Conservation (phyloP, 2,888 invertebrate genomes). For the Monoplex corrugatus region DNA sequence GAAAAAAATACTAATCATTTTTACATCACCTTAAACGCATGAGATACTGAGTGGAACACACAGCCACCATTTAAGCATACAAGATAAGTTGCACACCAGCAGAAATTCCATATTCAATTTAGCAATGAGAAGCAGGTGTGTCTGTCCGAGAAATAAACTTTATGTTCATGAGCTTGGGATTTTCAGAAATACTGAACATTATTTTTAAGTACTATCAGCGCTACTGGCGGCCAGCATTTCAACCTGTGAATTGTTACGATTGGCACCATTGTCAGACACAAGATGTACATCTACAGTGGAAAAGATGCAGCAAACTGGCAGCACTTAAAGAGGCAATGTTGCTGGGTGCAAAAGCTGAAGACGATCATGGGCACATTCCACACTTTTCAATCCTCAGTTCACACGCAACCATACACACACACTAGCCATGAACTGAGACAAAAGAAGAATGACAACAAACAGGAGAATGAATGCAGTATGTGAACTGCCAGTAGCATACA, state of each 20-base stretch:
- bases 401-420: slow-evolving; percentile 33
- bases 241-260: background rate
- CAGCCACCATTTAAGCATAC: slow-evolving; percentile 17
- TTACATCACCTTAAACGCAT: background rate
- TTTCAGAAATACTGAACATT: background rate
- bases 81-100: background rate
- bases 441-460: background rate
- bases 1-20: background rate
- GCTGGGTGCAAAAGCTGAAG: slow-evolving; percentile 34
- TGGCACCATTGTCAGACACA: slow-evolving; percentile 24
- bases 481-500: slow-evolving; percentile 26
- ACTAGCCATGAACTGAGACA: slow-evolving; percentile 1
- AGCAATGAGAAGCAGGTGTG: background rate
- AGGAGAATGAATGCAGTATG: background rate
- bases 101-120: background rate
- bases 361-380: slow-evolving; percentile 1
- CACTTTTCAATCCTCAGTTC: background rate
- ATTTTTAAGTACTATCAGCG: slow-evolving; percentile 8
- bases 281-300: slow-evolving; percentile 27
- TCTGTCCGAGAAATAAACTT: background rate
- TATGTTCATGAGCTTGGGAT: background rate
- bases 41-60: background rate
- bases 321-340: slow-evolving; percentile 5
- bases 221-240: slow-evolving; percentile 12
- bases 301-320: slow-evolving; percentile 26